A percentile compares a stretch with the other conserved stretches of the same genome.
These are phyloP conservation scores for Antheraea pernyi DNA, from an alignment of 1,140 invertebrate species.

Conservation along the genomic window DNA sequence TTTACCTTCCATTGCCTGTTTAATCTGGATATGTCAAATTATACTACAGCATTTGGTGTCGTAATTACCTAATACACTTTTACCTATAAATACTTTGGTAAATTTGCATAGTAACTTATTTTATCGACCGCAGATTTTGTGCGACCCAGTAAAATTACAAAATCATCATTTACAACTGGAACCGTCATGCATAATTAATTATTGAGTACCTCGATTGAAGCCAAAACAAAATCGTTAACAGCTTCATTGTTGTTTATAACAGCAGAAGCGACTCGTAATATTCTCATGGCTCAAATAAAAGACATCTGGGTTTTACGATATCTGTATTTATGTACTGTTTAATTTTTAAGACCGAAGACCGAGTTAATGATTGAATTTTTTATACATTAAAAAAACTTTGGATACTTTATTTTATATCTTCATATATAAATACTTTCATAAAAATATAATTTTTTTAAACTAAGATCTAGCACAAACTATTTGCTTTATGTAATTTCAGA, in stretches of 20 bases:
- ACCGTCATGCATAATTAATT: conserved; percentile 2
- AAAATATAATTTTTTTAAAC: no score
- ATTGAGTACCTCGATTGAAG: conserved; percentile 24
- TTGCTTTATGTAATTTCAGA: no score
- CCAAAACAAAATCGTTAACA: conserved; percentile 26
- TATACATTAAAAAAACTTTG: no score
- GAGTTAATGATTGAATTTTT: no score
- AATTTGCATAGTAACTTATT: background rate
- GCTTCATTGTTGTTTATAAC: conserved; percentile 23
- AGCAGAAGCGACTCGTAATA: conserved; percentile 14
- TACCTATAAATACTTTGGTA: background rate
- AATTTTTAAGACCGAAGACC: background rate
- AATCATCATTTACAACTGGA: background rate
- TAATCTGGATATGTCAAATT: no score
- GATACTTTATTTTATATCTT: no score
- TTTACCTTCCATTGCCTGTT: no score
- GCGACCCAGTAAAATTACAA: background rate
- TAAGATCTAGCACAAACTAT: no score
- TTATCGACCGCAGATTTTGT: background rate
- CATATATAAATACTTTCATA: no score
- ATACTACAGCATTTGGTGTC: no score
- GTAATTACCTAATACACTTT: background rate
- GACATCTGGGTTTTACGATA: background rate
- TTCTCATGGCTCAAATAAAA: background rate
- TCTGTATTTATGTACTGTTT: conserved; percentile 1